Evolutionary conservation across 2,888 invertebrate species (phyloP), one percentile per base, ranked within the genome.

Genomic region (Embidobia sp.): DNA sequence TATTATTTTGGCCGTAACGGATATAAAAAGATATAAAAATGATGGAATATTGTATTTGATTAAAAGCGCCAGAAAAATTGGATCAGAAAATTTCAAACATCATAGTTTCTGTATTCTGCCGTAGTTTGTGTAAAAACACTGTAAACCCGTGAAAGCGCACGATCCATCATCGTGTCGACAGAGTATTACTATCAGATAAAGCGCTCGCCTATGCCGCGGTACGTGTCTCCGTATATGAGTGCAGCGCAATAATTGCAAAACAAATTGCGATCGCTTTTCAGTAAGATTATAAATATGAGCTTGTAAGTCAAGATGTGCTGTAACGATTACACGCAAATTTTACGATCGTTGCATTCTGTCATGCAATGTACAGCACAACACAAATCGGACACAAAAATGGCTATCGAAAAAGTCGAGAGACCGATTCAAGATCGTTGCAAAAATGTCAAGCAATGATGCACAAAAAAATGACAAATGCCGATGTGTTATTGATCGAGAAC

Each of bases 81-180:
- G 44, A 15, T 33, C 6, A 26, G 22, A 51, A 35, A 29, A 29
- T 26, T 6, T 11, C 29, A n/a, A 48, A 27, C 18, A 16, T 33
- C 37, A 61, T 26, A 31, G 42, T 8, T 10, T 27, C 15, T 22
- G 31, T 26, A 57, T 69, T 48, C 57, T 48, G 69, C 27, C 13
- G 31, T 11, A 27, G 40, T 44, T 49, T 22, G 46, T 61, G 66
- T 67, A 77, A 63, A 59, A 82, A 80, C 82, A 81, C 81, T 81
- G 81, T 81, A 80, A 81, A 80, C 80, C 77, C 80, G 55, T 77
- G 80, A 80, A 82, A 82, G 81, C 82, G 76, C 79, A 78, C 83
- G 84, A 88, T 88, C 86, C 85, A 88, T 88, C 88, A 88, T 86
- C 84, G 82, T 86, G 87, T 88, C 87, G 85, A 84, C 88, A 82